These are phyloP conservation scores for Solea senegalensis DNA, from an alignment of 2,113 vertebrate genomes.

Conservation along the genomic window DNA sequence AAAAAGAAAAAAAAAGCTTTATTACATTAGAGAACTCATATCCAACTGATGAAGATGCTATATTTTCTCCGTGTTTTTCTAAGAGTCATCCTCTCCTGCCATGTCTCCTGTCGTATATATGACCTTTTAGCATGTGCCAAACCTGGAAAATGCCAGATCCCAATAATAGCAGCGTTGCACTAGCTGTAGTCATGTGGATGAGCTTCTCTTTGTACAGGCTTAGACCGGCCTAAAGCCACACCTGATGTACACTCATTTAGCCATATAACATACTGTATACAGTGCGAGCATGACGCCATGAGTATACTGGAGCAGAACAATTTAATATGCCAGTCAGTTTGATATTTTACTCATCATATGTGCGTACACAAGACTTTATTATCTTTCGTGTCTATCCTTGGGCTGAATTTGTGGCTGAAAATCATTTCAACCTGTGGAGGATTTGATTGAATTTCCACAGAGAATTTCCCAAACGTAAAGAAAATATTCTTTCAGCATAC, in stretches of 20 bases:
- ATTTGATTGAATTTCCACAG: slow-evolving; percentile 27
- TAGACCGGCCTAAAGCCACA: slow-evolving; percentile 23
- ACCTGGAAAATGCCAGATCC: slow-evolving; percentile 58
- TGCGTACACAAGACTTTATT: background rate
- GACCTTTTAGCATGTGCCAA: slow-evolving; percentile 72
- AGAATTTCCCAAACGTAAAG: slow-evolving; percentile 26
- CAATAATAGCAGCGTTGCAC: slow-evolving; percentile 63
- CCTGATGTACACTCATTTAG: slow-evolving; percentile 20
- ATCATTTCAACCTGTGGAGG: slow-evolving; percentile 15
- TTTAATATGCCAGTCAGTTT: slow-evolving; percentile 44
- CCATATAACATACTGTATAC: slow-evolving; percentile 16
- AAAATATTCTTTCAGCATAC: slow-evolving; percentile 41
- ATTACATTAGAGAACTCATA: slow-evolving; percentile 32
- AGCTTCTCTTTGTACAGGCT: slow-evolving; percentile 18
- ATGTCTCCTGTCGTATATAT: slow-evolving; percentile 31
- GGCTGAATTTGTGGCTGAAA: slow-evolving; percentile 10
- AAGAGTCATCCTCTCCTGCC: slow-evolving; percentile 12
- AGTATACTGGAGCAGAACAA: slow-evolving; percentile 28
- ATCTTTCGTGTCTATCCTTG: slow-evolving; percentile 15
- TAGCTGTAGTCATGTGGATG: slow-evolving; percentile 48
- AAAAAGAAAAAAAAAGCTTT: background rate
- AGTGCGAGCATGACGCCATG: slow-evolving; percentile 44
- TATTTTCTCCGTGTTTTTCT: slow-evolving; percentile 37
- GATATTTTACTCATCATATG: background rate
- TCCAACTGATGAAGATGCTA: slow-evolving; percentile 25